These are phyloP conservation scores for Abrostola triplasia DNA, from an alignment of 2,888 invertebrate genomes.

Conservation along the genomic window DNA sequence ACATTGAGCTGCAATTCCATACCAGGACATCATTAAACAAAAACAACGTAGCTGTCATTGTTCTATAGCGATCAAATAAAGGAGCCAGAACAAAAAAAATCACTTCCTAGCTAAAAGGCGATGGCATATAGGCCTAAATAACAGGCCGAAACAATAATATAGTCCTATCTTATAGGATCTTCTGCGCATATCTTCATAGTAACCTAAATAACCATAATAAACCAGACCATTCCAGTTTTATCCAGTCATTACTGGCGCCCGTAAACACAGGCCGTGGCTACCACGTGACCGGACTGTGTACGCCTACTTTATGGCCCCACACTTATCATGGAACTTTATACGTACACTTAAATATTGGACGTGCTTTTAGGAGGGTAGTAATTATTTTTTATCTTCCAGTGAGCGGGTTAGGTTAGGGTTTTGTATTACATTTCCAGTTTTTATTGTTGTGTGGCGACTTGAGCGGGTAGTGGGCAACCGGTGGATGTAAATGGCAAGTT, in stretches of 20 bases:
- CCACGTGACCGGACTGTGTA: slow-evolving; percentile 57
- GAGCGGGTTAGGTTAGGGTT: not conserved
- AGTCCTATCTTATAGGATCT: slow-evolving; percentile 3
- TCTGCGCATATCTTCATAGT: slow-evolving; percentile 26
- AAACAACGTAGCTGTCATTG: no score
- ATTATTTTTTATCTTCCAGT: slow-evolving; percentile 48
- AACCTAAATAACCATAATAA: slow-evolving; percentile 49
- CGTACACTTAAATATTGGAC: slow-evolving; percentile 58
- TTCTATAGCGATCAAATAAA: no score
- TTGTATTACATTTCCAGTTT: not conserved
- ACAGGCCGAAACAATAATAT: not conserved
- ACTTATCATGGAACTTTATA: slow-evolving; percentile 62
- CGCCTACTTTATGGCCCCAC: slow-evolving; percentile 55
- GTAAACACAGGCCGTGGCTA: slow-evolving; percentile 56
- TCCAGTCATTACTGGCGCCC: slow-evolving; percentile 58
- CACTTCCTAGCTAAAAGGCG: no score
- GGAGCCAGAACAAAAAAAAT: no score
- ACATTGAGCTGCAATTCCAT: no score
- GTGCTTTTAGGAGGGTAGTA: slow-evolving; percentile 45
- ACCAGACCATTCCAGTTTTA: slow-evolving; percentile 57
- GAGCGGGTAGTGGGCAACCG: no score
- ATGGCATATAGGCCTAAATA: no score
- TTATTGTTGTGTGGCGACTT: not conserved
- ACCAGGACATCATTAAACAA: no score
- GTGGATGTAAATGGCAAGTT: no score